Evolutionary conservation across 2,888 invertebrate genomes (phyloP).

Genomic region (Phaonia tiefii): DNA sequence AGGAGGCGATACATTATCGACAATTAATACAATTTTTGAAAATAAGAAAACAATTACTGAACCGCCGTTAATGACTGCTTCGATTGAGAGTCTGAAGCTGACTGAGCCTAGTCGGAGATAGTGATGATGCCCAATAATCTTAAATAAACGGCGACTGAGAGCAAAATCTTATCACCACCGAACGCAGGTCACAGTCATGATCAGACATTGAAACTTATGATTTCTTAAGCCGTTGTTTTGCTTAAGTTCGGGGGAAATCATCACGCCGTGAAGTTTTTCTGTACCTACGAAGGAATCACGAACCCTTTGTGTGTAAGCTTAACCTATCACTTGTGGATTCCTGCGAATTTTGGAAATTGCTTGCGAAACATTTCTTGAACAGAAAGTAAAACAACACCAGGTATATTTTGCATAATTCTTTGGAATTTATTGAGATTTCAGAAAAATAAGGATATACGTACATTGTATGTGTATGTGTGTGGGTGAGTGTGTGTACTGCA

Average conservation of each 20-base stretch:
- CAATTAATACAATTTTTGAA: background rate
- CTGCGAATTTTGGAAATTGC: too few species aligned
- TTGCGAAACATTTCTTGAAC: background rate
- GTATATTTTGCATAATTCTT: slow-evolving; percentile 16
- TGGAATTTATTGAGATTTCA: slow-evolving; percentile 44
- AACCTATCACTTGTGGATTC: too few species aligned
- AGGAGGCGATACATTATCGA: slow-evolving; percentile 54
- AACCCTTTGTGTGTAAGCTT: too few species aligned
- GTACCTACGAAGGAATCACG: too few species aligned
- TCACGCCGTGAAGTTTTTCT: background rate
- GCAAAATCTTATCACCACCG: slow-evolving; percentile 48
- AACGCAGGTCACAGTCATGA: background rate
- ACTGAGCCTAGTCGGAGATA: slow-evolving; percentile 40
- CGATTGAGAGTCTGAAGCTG: slow-evolving; percentile 33
- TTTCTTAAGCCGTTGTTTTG: background rate
- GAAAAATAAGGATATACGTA: slow-evolving; percentile 22
- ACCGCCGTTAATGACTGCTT: slow-evolving; percentile 8
- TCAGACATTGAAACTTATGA: background rate
- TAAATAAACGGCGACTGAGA: slow-evolving; percentile 18
- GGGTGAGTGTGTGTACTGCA: slow-evolving; percentile 1
- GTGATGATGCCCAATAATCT: background rate
- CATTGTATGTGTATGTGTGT: slow-evolving; percentile 11
- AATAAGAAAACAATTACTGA: slow-evolving; percentile 1
- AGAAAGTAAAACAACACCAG: background rate
- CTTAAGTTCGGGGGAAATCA: background rate